These are phyloP conservation scores for Ormyrus rosae DNA, from an alignment of 2,888 invertebrate species.

Conservation along the genomic window DNA sequence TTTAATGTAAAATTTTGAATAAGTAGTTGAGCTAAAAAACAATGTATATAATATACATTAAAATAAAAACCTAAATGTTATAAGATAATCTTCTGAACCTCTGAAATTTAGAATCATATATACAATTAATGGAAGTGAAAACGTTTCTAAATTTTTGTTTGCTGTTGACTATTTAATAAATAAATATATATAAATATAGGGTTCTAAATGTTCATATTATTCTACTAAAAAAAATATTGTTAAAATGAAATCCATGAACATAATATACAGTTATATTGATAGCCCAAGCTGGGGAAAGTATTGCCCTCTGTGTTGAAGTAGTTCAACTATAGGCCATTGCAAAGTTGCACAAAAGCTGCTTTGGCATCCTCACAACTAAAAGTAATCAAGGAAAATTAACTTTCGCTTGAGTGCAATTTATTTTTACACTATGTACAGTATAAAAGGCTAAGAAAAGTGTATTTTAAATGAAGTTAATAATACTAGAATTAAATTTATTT, in stretches of 20 bases:
- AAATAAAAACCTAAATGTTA: neutral
- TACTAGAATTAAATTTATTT: neutral
- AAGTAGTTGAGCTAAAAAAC: neutral
- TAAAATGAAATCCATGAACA: constrained; percentile 34
- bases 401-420: constrained; percentile 26
- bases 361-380: constrained; percentile 41
- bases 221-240: constrained; percentile 20
- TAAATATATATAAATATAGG: neutral
- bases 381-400: constrained; percentile 27
- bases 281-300: constrained; percentile 42
- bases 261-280: constrained; percentile 48
- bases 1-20: constrained; percentile 6
- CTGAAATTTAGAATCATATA: neutral
- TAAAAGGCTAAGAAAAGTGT: neutral
- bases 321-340: constrained; percentile 50
- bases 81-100: neutral
- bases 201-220: neutral
- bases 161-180: neutral
- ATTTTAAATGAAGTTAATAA: constrained; percentile 24
- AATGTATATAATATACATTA: neutral
- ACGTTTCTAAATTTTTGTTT: neutral
- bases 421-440: constrained; percentile 2
- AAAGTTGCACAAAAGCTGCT: constrained; percentile 46
- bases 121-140: neutral
- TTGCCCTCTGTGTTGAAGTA: constrained; percentile 57